Base-by-base conservation (phyloP, 2,113 vertebrate genomes). In the Mohoua ochrocephala region DNA sequence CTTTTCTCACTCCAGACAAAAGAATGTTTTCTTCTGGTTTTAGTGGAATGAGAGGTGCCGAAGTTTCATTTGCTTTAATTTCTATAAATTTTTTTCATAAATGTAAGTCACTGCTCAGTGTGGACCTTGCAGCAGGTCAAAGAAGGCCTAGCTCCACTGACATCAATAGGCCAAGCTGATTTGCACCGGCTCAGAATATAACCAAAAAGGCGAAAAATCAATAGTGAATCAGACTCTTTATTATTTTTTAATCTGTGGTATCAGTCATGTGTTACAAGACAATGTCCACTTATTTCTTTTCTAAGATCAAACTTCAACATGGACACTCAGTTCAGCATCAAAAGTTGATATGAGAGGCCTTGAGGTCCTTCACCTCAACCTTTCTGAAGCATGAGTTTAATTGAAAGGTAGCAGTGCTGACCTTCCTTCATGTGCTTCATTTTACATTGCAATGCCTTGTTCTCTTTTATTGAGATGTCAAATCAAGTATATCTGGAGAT, bases 391-490 rank as follows among this genome's bases (percentile, higher is more conserved):
- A 93, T 15, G 63, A 87, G 92, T 94, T 93, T 96, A 96, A 96
- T 95, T 94, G 93, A 96, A 96, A 96, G 83, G 91, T 93, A 95
- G 64, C 28, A 81, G 80, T 18, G 42, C 44, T 94, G 93, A 74
- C 83, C 92, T 89, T 68, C 64, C 75, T 95, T 93, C 76, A 52
- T 91, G 85, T 71, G 79, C 56, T 93, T 93, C 91, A 75, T 94
- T 92, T 96, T 93, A 94, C 65, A 47, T 86, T 81, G 83, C 86
- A 78, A 68, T 84, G 79, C 52, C 64, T 85, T 91, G 79, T 82
- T 93, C 88, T 91, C 52, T 93, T 86, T 87, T 89, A 94, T 84
- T 95, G 77, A 93, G 88, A 81, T 84, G 93, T 96, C 96, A 96
- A 76, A 95, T 70, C 2, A 56, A 91, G 71, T 84, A 53, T 67